Conservation (phyloP, 1,140 invertebrate genomes). For the Bombus confusus region DNA sequence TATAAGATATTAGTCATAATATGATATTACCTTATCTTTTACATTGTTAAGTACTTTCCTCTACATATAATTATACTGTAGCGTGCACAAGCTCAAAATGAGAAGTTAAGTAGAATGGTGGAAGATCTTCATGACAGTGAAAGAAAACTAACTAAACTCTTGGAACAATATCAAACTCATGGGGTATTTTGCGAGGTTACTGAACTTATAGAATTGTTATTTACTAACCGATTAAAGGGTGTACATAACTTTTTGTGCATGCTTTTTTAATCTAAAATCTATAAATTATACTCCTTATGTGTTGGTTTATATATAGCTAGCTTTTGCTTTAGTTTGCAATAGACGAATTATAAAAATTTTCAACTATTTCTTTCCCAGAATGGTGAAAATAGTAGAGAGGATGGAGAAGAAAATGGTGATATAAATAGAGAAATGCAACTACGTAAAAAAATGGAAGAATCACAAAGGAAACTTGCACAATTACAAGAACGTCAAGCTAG, state of each 20-base stretch:
- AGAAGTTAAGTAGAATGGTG: constrained; percentile 79
- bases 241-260: constrained; percentile 13
- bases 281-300: neutral
- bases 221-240: neutral
- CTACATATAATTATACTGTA: constrained; percentile 54
- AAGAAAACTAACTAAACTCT: constrained; percentile 76
- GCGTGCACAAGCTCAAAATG: constrained; percentile 77
- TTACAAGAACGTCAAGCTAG: constrained; percentile 78
- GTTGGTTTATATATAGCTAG: neutral
- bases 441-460: constrained; percentile 78
- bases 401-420: constrained; percentile 64
- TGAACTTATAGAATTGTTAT: constrained; percentile 29
- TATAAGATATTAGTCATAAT: constrained; percentile 11
- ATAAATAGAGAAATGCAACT: constrained; percentile 68
- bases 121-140: constrained; percentile 81
- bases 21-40: constrained; percentile 6
- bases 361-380: constrained; percentile 64
- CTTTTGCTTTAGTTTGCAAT: neutral
- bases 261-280: neutral
- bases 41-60: constrained; percentile 17
- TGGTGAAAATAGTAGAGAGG: constrained; percentile 65
- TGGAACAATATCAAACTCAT: constrained; percentile 75
- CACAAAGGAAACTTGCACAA: constrained; percentile 76
- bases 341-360: neutral
- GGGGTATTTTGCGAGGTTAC: constrained; percentile 75